phyloP scores from a whole-genome alignment of 2,797 vertebrate genomes.

The Pelochelys cantorii region DNA sequence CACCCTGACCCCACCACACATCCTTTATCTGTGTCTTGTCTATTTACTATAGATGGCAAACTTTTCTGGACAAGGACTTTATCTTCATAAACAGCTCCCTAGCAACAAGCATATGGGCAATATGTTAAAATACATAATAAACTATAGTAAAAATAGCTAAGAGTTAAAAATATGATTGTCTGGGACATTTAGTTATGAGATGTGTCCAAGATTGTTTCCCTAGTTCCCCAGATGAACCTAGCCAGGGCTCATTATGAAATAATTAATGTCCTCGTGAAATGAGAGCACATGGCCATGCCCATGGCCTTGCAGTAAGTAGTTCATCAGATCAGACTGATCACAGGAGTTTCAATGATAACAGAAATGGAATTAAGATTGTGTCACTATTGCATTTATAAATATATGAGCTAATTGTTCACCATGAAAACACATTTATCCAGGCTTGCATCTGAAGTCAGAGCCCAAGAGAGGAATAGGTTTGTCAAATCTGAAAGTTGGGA shows the following conservation, averaged over 20 bases:
- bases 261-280: background rate
- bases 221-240: background rate
- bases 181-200: background rate
- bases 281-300: background rate
- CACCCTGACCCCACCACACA: fast-evolving
- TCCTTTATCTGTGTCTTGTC: background rate
- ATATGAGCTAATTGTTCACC: background rate
- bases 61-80: background rate
- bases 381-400: background rate
- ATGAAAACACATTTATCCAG: background rate
- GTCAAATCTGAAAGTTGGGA: background rate
- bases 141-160: background rate
- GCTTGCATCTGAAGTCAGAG: background rate
- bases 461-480: background rate
- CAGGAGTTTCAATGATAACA: background rate
- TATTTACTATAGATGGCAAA: background rate
- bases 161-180: background rate
- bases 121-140: background rate
- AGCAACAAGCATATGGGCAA: too few relatives aligned
- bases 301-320: background rate
- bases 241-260: background rate
- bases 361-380: background rate
- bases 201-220: background rate
- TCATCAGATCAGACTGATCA: background rate
- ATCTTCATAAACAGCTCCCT: background rate